A percentile compares a stretch with the other conserved stretches of the same genome.
Evolutionary conservation across 2,113 vertebrate species (phyloP).

Genomic region (Eretmochelys imbricata): DNA sequence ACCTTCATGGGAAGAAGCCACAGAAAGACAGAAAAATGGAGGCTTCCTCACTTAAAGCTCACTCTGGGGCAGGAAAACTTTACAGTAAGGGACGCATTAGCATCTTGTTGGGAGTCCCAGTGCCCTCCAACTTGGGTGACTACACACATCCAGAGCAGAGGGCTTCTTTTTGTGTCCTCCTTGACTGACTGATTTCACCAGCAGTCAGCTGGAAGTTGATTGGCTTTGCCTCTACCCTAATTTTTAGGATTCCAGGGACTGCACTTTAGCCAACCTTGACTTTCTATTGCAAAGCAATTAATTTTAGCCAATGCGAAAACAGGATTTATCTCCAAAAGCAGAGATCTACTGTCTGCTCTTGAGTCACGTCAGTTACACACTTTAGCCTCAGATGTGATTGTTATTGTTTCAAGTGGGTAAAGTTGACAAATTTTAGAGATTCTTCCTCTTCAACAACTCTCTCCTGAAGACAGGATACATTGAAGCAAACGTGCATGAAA

Average conservation of each 20-base stretch:
- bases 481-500: background rate
- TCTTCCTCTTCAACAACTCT: background rate
- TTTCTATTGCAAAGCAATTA: background rate
- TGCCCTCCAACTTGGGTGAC: background rate
- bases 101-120: background rate
- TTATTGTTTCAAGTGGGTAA: background rate
- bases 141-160: rapidly evolving
- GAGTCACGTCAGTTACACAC: rapidly evolving
- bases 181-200: rapidly evolving
- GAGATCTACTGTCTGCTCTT: rapidly evolving
- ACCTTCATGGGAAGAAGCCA: background rate
- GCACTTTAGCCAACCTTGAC: background rate
- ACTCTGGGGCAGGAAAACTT: background rate
- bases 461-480: background rate
- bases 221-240: background rate
- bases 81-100: background rate
- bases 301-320: rapidly evolving
- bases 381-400: background rate
- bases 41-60: background rate
- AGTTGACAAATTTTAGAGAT: background rate
- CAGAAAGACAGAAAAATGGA: background rate
- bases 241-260: background rate
- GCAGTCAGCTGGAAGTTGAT: background rate
- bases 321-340: background rate
- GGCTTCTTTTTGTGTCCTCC: background rate